phyloP scores from a whole-genome alignment of 2,888 invertebrate genomes.

The Lottia scabra region DNA sequence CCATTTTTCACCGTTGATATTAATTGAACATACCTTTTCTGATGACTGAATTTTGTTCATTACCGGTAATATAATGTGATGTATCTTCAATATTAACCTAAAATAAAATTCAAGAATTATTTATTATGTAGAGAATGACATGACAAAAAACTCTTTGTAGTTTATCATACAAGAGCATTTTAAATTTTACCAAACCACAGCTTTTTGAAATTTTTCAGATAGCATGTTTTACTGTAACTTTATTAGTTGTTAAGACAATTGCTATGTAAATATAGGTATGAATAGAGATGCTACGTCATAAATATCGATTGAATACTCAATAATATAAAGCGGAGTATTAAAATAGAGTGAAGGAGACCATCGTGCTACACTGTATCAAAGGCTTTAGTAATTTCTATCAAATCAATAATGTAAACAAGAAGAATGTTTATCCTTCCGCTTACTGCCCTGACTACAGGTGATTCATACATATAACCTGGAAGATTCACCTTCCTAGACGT shows the following conservation, averaged over 20 bases:
- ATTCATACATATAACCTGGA: not conserved
- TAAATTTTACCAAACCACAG: too few species aligned
- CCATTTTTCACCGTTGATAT: not conserved
- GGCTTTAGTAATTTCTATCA: constrained; percentile 2
- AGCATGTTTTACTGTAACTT: too few species aligned
- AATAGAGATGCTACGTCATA: too few species aligned
- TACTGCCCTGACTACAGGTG: not conserved
- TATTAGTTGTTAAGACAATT: too few species aligned
- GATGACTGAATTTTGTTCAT: constrained; percentile 65
- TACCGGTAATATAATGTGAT: not conserved
- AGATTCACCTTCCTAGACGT: too few species aligned
- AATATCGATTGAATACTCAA: too few species aligned
- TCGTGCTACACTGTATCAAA: not conserved
- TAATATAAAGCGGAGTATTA: not conserved
- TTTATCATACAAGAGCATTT: too few species aligned
- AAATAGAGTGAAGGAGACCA: not conserved
- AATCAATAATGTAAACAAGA: not conserved
- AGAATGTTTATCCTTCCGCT: constrained; percentile 5
- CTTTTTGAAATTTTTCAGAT: too few species aligned
- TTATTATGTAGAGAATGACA: too few species aligned
- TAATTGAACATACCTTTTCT: constrained; percentile 60
- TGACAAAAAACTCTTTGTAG: too few species aligned
- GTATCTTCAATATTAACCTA: constrained; percentile 1
- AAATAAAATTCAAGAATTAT: not conserved
- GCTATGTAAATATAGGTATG: too few species aligned